Base-by-base conservation (phyloP, 1,140 invertebrate species). In the Teleopsis dalmanni region DNA sequence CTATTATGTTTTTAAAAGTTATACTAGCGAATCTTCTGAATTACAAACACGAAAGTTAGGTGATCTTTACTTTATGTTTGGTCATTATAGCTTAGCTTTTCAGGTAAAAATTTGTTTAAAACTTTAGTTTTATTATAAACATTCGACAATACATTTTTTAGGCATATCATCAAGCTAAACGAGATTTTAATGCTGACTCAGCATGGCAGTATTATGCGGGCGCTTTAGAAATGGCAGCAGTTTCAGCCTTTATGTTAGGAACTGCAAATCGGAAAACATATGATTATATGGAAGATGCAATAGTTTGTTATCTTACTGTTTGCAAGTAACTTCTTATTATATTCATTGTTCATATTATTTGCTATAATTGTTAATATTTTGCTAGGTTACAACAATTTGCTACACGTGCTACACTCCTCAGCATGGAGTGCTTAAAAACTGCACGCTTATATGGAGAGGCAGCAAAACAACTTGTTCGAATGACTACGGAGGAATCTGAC, bases 131-230 rank as follows among this genome's bases (percentile, higher is more conserved):
- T 40, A 29, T 41, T 29, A 40, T 19, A 40, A 31, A 9, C 7
- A 11, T 22, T 11, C 23, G 14, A n/a, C 4, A n/a, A 34, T 49
- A 21, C 36, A 11, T 4, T 44, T 47, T 36, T 13, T 10, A 78
- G 62, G 82, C 88, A 1, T 99, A 98, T 73, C 93, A 98, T 69
- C 83, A 88, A 14, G 88, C 92, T 10, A 98, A 98, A 72, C 81
- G 93, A 51, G 96, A 99, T 64, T 98, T 98, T 72, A 87, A 88
- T 58, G 86, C 85, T 14, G 95, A 99, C 71, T 88, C 93, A 59
- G 95, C 95, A 1, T 98, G 94, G 95, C 73, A 97, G 11, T 92
- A 95, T 70, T 96, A 91, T 73, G 94, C 95, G 9, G 93, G 93
- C 11, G 92, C 94, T 16, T 72, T 95, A 34, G 94, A 97, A 77